These are phyloP conservation scores for Megaustenia siamemsis DNA, from an alignment of 2,888 invertebrate genomes.

Conservation along the genomic window DNA sequence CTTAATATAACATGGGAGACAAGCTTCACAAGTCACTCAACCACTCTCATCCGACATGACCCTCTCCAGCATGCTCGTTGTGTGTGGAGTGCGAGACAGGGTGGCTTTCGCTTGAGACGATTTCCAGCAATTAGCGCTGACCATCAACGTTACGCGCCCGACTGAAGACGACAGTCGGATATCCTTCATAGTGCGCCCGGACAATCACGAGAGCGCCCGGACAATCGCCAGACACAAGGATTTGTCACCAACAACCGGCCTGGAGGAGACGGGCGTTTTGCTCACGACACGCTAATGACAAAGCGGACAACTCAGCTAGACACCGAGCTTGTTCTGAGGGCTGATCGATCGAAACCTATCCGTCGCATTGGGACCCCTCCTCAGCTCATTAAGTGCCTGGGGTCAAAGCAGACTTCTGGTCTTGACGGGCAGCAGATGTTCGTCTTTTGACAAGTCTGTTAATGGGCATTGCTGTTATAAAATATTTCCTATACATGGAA, in stretches of 20 bases:
- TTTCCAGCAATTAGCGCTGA: slow-evolving; percentile 32
- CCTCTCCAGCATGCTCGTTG: slow-evolving; percentile 19
- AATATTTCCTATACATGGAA: too few relatives aligned
- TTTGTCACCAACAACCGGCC: slow-evolving; percentile 34
- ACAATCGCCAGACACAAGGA: slow-evolving; percentile 30
- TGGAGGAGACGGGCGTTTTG: slow-evolving; percentile 38
- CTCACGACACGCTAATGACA: slow-evolving; percentile 5
- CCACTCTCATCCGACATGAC: slow-evolving; percentile 4
- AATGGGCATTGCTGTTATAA: too few relatives aligned
- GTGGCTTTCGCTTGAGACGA: slow-evolving; percentile 12
- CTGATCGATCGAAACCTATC: slow-evolving; percentile 38
- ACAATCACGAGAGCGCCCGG: slow-evolving; percentile 27
- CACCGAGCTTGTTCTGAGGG: slow-evolving; percentile 28
- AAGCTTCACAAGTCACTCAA: slow-evolving; percentile 4
- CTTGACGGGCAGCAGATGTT: not conserved
- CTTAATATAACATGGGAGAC: not conserved
- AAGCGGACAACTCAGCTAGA: slow-evolving; percentile 24
- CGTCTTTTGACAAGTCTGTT: not conserved
- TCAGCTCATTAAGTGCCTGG: not conserved
- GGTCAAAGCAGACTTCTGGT: not conserved
- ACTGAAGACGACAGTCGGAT: slow-evolving; percentile 40
- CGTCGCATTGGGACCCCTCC: slow-evolving; percentile 8
- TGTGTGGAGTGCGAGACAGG: slow-evolving; percentile 11
- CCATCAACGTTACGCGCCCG: slow-evolving; percentile 8
- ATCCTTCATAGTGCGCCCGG: slow-evolving; percentile 29